Evolutionary conservation across 2,113 vertebrate genomes (phyloP).

Genomic region (Psettodes erumei): DNA sequence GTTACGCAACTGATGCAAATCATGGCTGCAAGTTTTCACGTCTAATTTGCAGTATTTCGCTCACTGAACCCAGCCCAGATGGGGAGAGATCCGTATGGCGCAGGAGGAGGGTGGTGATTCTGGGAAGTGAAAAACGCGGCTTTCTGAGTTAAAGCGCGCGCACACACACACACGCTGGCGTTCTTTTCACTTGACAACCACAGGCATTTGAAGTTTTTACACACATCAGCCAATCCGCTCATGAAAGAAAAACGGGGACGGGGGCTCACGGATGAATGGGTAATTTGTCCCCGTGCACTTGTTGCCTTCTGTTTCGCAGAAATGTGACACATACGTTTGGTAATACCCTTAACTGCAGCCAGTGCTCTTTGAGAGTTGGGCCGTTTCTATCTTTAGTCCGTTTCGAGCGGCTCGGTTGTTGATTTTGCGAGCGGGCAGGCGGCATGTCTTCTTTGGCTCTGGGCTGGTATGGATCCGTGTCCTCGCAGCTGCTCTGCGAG

Average conservation of each 20-base stretch:
- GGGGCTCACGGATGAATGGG: constrained; percentile 34
- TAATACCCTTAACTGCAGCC: constrained; percentile 54
- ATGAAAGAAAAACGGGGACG: constrained; percentile 39
- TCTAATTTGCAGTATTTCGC: no score
- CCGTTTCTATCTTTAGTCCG: constrained; percentile 80
- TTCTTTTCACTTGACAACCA: constrained; percentile 57
- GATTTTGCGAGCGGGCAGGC: constrained; percentile 71
- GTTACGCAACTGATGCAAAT: not conserved
- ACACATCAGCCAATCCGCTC: constrained; percentile 55
- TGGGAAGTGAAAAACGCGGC: constrained; percentile 68
- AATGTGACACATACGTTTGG: constrained; percentile 59
- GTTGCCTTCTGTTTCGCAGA: constrained; percentile 56
- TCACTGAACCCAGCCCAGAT: constrained; percentile 19
- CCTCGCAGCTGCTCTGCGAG: constrained; percentile 64
- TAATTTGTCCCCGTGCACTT: constrained; percentile 51
- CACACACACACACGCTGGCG: constrained; percentile 33
- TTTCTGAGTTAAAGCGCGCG: constrained; percentile 54
- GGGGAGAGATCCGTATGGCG: constrained; percentile 13
- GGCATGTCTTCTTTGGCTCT: constrained; percentile 65
- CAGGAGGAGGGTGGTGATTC: constrained; percentile 63
- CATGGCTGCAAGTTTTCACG: no score
- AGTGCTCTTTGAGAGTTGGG: constrained; percentile 65
- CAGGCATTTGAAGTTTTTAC: constrained; percentile 64
- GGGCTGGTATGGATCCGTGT: constrained; percentile 62
- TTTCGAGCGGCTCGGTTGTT: constrained; percentile 76